These are phyloP conservation scores for Megathymus violae DNA, from an alignment of 1,140 invertebrate genomes.

Conservation along the genomic window DNA sequence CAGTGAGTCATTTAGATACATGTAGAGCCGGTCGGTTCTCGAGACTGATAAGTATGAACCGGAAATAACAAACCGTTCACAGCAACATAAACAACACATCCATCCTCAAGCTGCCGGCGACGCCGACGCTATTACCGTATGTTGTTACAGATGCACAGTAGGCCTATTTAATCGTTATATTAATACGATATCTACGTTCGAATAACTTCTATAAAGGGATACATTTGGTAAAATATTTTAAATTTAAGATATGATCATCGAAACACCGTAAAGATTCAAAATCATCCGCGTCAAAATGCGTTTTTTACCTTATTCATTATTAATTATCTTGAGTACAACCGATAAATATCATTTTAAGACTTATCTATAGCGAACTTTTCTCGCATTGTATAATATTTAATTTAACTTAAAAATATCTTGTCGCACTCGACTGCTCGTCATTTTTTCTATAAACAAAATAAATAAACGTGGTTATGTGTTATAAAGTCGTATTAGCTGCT, in stretches of 20 bases:
- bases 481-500: background rate
- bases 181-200: slow-evolving; percentile 9
- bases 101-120: too few relatives aligned
- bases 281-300: slow-evolving; percentile 54
- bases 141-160: slow-evolving; percentile 26
- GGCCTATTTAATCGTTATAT: slow-evolving; percentile 12
- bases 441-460: too few relatives aligned
- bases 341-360: slow-evolving; percentile 43
- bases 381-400: too few relatives aligned
- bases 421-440: too few relatives aligned
- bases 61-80: too few relatives aligned
- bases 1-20: slow-evolving; percentile 33
- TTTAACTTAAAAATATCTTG: too few relatives aligned
- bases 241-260: slow-evolving; percentile 27
- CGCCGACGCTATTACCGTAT: too few relatives aligned
- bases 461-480: too few relatives aligned
- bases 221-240: slow-evolving; percentile 6
- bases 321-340: slow-evolving; percentile 15
- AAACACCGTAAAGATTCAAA: slow-evolving; percentile 63
- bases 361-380: slow-evolving; percentile 32
- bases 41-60: slow-evolving; percentile 3
- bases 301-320: slow-evolving; percentile 39
- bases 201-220: slow-evolving; percentile 22
- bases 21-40: background rate
- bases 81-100: too few relatives aligned